Conservation (phyloP, 2,888 invertebrate genomes). For the Salticus scenicus region DNA sequence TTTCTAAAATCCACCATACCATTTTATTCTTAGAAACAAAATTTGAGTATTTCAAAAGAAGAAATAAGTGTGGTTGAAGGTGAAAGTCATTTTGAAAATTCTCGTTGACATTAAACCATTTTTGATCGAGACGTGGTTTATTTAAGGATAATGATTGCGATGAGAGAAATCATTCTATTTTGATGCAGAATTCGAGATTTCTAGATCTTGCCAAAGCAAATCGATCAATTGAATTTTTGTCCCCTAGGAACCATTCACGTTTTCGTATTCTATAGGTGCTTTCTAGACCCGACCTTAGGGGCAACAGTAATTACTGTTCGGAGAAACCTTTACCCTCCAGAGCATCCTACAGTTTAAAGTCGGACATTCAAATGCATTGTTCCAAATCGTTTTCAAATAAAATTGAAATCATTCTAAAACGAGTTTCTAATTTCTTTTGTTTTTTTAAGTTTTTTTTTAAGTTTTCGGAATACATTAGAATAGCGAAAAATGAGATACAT, state of each 20-base stretch:
- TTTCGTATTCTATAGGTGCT: constrained; percentile 55
- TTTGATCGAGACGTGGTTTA: constrained; percentile 45
- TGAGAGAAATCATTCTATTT: constrained; percentile 54
- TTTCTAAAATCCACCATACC: constrained; percentile 27
- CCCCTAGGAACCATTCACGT: constrained; percentile 42
- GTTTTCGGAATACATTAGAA: too few relatives aligned
- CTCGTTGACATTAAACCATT: constrained; percentile 27
- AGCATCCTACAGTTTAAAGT: constrained; percentile 33
- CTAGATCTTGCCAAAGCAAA: constrained; percentile 39
- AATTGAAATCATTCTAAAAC: constrained; percentile 43
- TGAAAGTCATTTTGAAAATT: constrained; percentile 54
- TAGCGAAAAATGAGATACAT: too few relatives aligned
- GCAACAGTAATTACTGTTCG: constrained; percentile 64
- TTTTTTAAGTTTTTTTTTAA: too few relatives aligned
- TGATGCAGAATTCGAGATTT: constrained; percentile 64
- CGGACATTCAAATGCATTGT: constrained; percentile 31
- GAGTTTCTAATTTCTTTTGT: constrained; percentile 47
- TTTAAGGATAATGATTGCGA: constrained; percentile 55
- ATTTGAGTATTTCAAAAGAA: constrained; percentile 37
- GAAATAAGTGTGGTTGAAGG: constrained; percentile 27
- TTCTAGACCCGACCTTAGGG: constrained; percentile 27
- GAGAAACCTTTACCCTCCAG: constrained; percentile 57
- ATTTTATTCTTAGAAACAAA: constrained; percentile 25
- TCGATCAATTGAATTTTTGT: constrained; percentile 48
- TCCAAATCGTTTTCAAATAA: constrained; percentile 39